phyloP scores from a whole-genome alignment of 2,888 invertebrate species.

The Plagodis pulveraria region DNA sequence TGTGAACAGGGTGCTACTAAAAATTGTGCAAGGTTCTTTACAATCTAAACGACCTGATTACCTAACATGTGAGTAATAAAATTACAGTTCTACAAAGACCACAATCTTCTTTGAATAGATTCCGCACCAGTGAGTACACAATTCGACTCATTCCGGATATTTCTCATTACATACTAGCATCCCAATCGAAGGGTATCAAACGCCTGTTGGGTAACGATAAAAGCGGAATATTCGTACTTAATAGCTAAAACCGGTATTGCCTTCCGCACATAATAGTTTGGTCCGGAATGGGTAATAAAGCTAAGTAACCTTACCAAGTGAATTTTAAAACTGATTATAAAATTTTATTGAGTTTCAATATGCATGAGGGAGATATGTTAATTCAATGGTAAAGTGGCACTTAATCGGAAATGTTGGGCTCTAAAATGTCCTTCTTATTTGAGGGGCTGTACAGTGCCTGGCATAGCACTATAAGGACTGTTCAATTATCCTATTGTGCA shows the following conservation, averaged over 20 bases:
- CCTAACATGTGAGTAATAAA: no score
- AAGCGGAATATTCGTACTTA: neutral
- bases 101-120: no score
- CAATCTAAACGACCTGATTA: no score
- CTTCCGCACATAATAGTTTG: slow-evolving; percentile 19
- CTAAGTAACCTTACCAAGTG: slow-evolving; percentile 3
- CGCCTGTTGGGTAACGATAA: slow-evolving; percentile 20
- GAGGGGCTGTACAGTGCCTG: no score
- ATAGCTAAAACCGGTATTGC: slow-evolving; percentile 8
- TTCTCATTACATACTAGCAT: slow-evolving; percentile 17
- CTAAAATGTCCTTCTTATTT: no score
- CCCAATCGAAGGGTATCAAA: slow-evolving; percentile 19
- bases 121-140: neutral
- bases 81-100: no score
- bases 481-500: no score
- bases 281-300: slow-evolving; percentile 12
- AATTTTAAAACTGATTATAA: slow-evolving; percentile 18
- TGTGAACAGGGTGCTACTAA: no score
- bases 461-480: no score
- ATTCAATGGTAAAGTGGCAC: no score
- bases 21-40: no score
- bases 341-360: slow-evolving; percentile 14
- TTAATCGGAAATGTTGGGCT: no score
- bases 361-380: neutral
- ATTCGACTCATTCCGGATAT: slow-evolving; percentile 8